Conservation (phyloP, 1,140 invertebrate genomes). For the Anastrepha obliqua region DNA sequence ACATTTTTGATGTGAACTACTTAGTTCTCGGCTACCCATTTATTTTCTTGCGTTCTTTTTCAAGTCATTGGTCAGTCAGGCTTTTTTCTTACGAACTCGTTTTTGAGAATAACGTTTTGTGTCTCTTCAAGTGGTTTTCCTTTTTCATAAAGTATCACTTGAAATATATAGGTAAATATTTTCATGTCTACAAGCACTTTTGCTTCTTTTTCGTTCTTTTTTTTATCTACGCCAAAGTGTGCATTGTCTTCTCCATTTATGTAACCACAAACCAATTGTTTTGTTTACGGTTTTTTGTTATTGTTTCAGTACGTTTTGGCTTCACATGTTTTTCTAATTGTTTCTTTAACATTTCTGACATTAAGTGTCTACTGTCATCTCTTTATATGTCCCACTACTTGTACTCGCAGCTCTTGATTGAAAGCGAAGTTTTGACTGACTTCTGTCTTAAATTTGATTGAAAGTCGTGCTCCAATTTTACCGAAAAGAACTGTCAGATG, state of each 20-base stretch:
- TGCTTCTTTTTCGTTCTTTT: not conserved
- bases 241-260: not conserved
- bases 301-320: not conserved
- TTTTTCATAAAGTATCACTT: not conserved
- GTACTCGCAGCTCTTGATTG: not conserved
- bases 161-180: not conserved
- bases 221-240: not conserved
- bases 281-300: not conserved
- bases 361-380: not conserved
- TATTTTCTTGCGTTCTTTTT: not conserved
- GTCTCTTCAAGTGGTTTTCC: not conserved
- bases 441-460: not conserved
- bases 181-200: no score
- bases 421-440: slow-evolving; percentile 5
- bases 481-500: no score
- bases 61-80: not conserved
- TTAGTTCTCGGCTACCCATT: not conserved
- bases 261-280: not conserved
- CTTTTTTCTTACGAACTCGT: not conserved
- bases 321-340: not conserved
- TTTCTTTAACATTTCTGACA: slow-evolving; percentile 17
- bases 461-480: not conserved
- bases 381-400: not conserved
- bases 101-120: not conserved
- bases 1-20: not conserved